A percentile compares a stretch with the other conserved stretches of the same genome.
phyloP scores from a whole-genome alignment of 2,113 vertebrate genomes.

The Dasypus novemcinctus region DNA sequence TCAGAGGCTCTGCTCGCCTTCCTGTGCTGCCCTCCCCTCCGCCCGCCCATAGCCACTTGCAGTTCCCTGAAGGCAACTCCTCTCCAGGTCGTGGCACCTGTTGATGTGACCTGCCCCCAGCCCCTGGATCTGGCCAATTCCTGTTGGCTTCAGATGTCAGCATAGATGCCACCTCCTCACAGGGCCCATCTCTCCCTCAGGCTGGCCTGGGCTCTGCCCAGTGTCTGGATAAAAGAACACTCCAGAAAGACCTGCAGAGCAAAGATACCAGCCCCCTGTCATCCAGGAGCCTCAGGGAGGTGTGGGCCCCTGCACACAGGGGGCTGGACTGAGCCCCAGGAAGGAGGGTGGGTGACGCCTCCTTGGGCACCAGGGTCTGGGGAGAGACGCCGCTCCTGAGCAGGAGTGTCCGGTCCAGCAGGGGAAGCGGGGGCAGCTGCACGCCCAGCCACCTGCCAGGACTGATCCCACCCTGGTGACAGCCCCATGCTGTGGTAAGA shows the following conservation, averaged over 20 bases:
- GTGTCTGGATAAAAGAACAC: not conserved
- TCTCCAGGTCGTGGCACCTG: not conserved
- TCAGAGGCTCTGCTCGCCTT: not conserved
- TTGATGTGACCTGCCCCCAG: not conserved
- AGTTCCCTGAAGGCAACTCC: not conserved
- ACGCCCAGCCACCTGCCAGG: not conserved
- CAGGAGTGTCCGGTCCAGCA: not conserved
- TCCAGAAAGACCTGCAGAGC: not conserved
- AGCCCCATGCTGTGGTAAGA: not conserved
- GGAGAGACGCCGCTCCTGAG: not conserved
- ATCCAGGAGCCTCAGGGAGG: not conserved
- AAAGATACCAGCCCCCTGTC: not conserved
- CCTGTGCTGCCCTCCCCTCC: not conserved
- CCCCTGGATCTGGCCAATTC: not conserved
- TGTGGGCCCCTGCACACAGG: not conserved
- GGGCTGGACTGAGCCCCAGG: not conserved
- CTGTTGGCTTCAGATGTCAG: not conserved
- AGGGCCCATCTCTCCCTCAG: not conserved
- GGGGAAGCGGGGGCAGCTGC: not conserved
- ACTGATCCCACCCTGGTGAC: not conserved
- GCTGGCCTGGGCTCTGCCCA: not conserved
- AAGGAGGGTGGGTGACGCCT: not conserved
- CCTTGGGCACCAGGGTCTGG: not conserved
- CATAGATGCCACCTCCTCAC: not conserved
- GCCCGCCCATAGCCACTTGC: too few species aligned